Conservation (phyloP, 2,888 invertebrate species). For the Drosophila algonquin region DNA sequence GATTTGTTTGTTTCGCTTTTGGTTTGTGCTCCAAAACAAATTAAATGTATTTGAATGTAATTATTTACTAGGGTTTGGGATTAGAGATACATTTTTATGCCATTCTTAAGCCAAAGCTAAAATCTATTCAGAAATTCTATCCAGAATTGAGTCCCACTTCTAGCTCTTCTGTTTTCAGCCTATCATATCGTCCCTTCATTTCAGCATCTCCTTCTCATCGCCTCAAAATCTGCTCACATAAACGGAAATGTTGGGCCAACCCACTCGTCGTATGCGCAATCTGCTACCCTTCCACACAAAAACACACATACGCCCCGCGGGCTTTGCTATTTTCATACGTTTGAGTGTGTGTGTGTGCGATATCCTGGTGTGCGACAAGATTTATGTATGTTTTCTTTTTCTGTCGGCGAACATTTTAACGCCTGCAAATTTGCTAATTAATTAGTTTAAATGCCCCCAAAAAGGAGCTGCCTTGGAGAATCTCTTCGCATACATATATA, state of each 20-base stretch:
- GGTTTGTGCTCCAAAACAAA: slow-evolving; percentile 34
- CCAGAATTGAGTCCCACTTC: neutral
- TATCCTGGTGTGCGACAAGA: slow-evolving; percentile 70
- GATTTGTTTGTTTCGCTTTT: slow-evolving; percentile 40
- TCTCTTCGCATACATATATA: slow-evolving; percentile 6
- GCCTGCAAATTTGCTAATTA: slow-evolving; percentile 76
- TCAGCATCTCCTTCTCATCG: neutral
- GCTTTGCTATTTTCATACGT: slow-evolving; percentile 12
- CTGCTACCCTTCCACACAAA: slow-evolving; percentile 32
- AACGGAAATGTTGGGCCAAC: slow-evolving; percentile 49
- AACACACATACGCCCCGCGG: slow-evolving; percentile 58
- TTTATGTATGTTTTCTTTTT: slow-evolving; percentile 72
- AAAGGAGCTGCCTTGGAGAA: neutral
- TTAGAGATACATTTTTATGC: neutral
- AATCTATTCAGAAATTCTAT: neutral
- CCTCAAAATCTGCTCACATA: slow-evolving; percentile 19
- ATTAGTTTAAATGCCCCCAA: slow-evolving; percentile 60
- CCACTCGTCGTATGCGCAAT: slow-evolving; percentile 64
- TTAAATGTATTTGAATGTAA: slow-evolving; percentile 31
- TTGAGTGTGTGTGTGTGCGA: slow-evolving; percentile 31
- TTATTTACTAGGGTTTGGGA: slow-evolving; percentile 3
- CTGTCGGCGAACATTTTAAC: slow-evolving; percentile 70
- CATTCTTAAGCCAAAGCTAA: neutral
- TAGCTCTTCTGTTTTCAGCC: neutral
- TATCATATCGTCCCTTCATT: neutral